Evolutionary conservation across 1,140 invertebrate genomes (phyloP), one percentile per base, ranked within the genome.

Genomic region (Hypothenemus hampei): DNA sequence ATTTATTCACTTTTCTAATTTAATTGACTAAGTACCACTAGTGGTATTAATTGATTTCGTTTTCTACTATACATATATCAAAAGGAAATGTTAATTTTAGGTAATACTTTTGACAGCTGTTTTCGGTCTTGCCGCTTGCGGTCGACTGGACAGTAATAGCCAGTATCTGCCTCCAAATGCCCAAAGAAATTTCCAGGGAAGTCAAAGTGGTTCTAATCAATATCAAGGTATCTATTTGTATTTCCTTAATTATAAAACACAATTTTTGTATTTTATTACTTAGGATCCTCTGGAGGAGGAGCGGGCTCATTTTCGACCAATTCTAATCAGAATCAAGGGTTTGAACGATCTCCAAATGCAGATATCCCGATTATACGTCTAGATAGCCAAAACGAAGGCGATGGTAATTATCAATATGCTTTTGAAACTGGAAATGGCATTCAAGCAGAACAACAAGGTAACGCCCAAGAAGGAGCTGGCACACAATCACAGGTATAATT

Each of bases 401-500:
- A 65, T 15, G 59, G 59, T 41, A 73, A 73, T 36, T 78, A 77
- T 67, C 72, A 75, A 57, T 78, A 76, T 66, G 73, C 74, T 21
- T 81, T 74, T 60, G 78, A 81, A 64, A 80, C 77, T 6, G 77
- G 70, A 4, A 81, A 83, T 57, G 79, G 80, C 7, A 82, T 81
- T 46, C 51, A 68, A 3, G 75, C 72, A 11, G 69, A 81, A 56
- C 79, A 81, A 58, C 67, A 68, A 36, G 80, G 81, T 35, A 64
- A 65, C 62, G 76, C 73, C 20, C 82, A 83, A 18, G 82, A 83
- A 63, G 81, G 83, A 60, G 81, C 82, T 59, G 83, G 82, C 10
- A 84, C 82, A 68, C 67, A 76, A 26, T 76, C 8, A 56, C 73
- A 44, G 47, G 54, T 57, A 43, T n/a, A 46, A 15, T 24, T 21